phyloP scores from a whole-genome alignment of 2,888 invertebrate species.

The Dasysyrphus tricinctus region DNA sequence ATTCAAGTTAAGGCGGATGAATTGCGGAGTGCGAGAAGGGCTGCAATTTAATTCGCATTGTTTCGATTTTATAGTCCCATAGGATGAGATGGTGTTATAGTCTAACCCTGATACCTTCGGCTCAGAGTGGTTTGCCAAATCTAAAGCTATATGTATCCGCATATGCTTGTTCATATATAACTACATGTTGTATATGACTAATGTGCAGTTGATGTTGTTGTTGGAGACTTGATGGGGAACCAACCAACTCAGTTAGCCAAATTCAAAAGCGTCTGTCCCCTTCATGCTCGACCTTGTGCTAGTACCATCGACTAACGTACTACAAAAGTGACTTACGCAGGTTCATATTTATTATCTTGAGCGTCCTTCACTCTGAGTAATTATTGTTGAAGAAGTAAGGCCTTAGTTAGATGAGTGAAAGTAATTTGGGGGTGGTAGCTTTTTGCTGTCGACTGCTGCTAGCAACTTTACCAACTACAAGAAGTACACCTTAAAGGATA shows the following conservation, averaged over 20 bases:
- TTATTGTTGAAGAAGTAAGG: background rate
- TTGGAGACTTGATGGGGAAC: slow-evolving; percentile 24
- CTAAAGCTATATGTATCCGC: background rate
- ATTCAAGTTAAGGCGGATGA: background rate
- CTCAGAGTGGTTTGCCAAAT: slow-evolving; percentile 40
- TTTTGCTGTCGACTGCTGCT: no score
- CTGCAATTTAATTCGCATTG: slow-evolving; percentile 75
- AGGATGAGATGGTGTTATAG: slow-evolving; percentile 33
- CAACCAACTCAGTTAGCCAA: slow-evolving; percentile 64
- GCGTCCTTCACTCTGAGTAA: background rate
- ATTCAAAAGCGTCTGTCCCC: slow-evolving; percentile 52
- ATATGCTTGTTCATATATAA: slow-evolving; percentile 9
- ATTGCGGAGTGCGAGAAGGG: background rate
- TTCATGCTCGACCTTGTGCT: slow-evolving; percentile 53
- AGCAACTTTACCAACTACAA: no score
- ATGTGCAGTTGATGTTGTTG: slow-evolving; percentile 70
- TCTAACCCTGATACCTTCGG: slow-evolving; percentile 20
- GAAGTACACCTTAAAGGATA: no score
- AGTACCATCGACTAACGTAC: background rate
- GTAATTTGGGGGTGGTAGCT: no score
- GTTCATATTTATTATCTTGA: background rate
- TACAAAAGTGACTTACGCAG: slow-evolving; percentile 19
- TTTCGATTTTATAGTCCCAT: slow-evolving; percentile 67
- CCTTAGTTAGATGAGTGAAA: no score
- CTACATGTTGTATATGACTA: slow-evolving; percentile 71